Conservation (phyloP, 2,888 invertebrate genomes). For the Phengaris arion region DNA sequence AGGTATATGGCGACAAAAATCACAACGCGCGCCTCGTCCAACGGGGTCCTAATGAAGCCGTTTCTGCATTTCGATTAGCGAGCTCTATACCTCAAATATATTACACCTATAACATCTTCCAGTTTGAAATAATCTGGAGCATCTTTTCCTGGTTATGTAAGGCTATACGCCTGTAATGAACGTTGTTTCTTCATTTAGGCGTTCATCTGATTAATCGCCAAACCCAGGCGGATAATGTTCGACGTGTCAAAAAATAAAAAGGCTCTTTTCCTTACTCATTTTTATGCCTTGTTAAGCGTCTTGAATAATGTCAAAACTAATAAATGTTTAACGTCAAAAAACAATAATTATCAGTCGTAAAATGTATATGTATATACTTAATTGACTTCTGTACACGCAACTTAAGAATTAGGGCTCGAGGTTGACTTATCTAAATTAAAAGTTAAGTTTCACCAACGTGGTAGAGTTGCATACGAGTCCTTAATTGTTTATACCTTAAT, state of each 20-base stretch:
- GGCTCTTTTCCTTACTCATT: background rate
- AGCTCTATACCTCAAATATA: too few relatives aligned
- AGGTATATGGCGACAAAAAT: too few relatives aligned
- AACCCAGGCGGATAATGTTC: background rate
- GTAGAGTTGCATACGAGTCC: background rate
- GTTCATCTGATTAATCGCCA: background rate
- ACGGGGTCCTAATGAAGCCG: too few relatives aligned
- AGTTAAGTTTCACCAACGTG: background rate
- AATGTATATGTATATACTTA: background rate
- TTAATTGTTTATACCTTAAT: background rate
- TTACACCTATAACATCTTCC: background rate
- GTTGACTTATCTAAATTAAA: slow-evolving; percentile 4
- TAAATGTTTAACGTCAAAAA: background rate
- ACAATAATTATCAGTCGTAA: background rate
- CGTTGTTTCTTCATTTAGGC: background rate
- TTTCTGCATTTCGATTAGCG: too few relatives aligned
- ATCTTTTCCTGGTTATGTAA: background rate
- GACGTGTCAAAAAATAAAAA: slow-evolving; percentile 11
- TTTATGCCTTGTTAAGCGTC: background rate
- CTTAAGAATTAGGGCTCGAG: background rate
- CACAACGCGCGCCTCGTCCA: too few relatives aligned
- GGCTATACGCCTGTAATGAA: background rate
- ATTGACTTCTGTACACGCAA: background rate
- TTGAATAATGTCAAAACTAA: background rate
- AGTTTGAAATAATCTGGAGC: background rate